Conservation (phyloP, 2,888 invertebrate genomes). For the Brachyopa scutellaris region DNA sequence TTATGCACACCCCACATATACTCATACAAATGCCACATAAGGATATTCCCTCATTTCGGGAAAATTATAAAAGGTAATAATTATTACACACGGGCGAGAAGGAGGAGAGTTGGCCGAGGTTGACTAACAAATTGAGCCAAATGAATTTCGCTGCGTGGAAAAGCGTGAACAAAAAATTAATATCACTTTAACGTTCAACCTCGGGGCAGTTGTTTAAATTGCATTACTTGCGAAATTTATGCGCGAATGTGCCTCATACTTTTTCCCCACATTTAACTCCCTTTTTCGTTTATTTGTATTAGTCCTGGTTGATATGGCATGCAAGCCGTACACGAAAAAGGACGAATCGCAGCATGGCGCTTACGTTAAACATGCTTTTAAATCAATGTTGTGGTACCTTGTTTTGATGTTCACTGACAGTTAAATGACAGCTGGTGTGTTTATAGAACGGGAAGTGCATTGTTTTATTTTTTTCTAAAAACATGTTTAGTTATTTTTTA, state of each 20-base stretch:
- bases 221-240: constrained; percentile 38
- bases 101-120: constrained; percentile 8
- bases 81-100: constrained; percentile 24
- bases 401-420: constrained; percentile 3
- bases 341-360: constrained; percentile 13
- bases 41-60: constrained; percentile 34
- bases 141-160: constrained; percentile 37
- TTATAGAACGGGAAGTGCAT: too few relatives aligned
- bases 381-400: neutral
- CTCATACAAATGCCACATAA: neutral
- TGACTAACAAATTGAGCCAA: constrained; percentile 48
- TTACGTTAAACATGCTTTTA: constrained; percentile 9
- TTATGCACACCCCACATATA: neutral
- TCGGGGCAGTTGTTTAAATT: constrained; percentile 60
- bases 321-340: constrained; percentile 29
- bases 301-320: constrained; percentile 16
- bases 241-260: neutral
- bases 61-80: constrained; percentile 40
- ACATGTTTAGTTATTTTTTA: too few relatives aligned
- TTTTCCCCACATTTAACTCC: neutral
- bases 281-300: constrained; percentile 12
- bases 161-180: constrained; percentile 6
- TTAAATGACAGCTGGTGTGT: neutral
- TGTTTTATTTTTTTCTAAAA: too few relatives aligned
- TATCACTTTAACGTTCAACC: constrained; percentile 41